Conservation (phyloP, 1,140 invertebrate species). For the Microplitis demolitor region DNA sequence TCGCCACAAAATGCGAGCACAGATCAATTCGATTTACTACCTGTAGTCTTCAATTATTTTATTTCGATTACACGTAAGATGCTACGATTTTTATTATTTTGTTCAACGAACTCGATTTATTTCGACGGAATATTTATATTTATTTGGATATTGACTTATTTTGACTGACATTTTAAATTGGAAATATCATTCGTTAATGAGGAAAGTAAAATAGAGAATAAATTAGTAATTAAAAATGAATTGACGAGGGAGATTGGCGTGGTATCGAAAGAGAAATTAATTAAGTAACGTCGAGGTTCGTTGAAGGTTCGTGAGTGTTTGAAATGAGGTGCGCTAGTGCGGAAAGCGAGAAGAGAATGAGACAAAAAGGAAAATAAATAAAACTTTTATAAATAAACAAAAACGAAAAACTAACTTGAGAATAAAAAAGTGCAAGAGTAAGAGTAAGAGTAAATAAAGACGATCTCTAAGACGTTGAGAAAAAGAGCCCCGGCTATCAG, state of each 20-base stretch:
- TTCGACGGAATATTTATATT: neutral
- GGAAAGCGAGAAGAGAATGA: constrained; percentile 17
- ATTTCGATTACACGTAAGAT: constrained; percentile 39
- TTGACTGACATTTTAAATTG: too few species aligned
- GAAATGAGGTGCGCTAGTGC: constrained; percentile 32
- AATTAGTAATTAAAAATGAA: constrained; percentile 12
- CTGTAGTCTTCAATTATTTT: constrained; percentile 40
- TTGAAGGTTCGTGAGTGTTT: constrained; percentile 47
- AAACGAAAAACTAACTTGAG: constrained; percentile 19
- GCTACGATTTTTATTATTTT: constrained; percentile 26
- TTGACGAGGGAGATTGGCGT: constrained; percentile 29
- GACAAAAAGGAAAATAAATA: constrained; percentile 16
- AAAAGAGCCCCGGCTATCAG: constrained; percentile 46
- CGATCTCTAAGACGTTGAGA: constrained; percentile 31
- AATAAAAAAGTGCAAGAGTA: constrained; percentile 17
- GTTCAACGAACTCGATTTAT: constrained; percentile 12
- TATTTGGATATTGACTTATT: too few species aligned
- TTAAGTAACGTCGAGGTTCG: constrained; percentile 47
- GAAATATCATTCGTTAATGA: too few species aligned
- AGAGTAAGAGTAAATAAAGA: constrained; percentile 24
- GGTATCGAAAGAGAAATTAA: constrained; percentile 54
- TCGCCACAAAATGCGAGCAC: neutral
- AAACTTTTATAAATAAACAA: too few species aligned
- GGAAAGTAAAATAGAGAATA: neutral
- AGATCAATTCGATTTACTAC: neutral